Percentiles rank a stretch among this genome's conserved stretches.
phyloP scores from a whole-genome alignment of 2,888 invertebrate genomes.

The Tenthredo distinguenda region DNA sequence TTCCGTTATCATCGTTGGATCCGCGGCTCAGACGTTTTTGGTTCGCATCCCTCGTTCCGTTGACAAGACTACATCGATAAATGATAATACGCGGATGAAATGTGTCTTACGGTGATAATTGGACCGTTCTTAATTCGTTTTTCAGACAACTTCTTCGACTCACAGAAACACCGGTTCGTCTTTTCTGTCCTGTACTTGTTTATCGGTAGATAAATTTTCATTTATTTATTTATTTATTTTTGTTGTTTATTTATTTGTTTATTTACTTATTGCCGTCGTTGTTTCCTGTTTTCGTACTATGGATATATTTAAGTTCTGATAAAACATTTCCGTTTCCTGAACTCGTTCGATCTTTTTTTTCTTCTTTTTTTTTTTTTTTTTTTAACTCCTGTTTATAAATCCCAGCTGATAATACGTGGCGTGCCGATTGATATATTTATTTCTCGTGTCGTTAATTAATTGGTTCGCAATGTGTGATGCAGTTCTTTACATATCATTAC shows the following conservation, averaged over 20 bases:
- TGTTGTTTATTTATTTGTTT: not conserved
- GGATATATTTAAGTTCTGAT: not conserved
- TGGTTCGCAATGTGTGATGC: not conserved
- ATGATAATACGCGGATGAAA: not conserved
- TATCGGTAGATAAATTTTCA: not conserved
- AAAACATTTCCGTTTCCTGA: slow-evolving; percentile 2
- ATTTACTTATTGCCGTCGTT: not conserved
- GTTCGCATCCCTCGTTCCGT: not conserved
- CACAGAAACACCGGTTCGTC: not conserved
- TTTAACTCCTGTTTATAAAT: not conserved
- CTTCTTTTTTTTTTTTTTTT: not conserved
- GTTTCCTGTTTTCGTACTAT: not conserved
- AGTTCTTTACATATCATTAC: not conserved
- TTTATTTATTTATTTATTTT: not conserved
- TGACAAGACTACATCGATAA: not conserved
- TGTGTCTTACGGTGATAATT: not conserved
- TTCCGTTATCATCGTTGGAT: not conserved
- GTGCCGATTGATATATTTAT: not conserved
- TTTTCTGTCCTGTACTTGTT: not conserved
- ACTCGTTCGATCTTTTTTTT: not conserved
- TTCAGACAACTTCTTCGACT: not conserved
- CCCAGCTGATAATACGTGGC: not conserved
- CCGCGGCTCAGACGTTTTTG: not conserved
- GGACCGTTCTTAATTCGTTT: not conserved
- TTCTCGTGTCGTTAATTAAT: not conserved